A percentile compares a stretch with the other conserved stretches of the same genome.
These are phyloP conservation scores for Oncorhynchus kisutch DNA, from an alignment of 2,113 vertebrate genomes.

Conservation along the genomic window DNA sequence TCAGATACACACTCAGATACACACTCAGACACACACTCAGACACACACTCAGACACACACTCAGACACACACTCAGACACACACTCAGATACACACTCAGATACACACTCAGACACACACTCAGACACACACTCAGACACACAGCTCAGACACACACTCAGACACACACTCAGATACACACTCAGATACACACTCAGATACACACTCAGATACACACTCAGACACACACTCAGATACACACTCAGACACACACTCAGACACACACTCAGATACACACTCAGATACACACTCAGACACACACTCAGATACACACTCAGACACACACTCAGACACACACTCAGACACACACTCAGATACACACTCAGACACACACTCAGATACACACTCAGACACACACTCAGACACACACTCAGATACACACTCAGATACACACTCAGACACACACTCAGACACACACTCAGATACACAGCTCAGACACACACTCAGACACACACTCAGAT, in stretches of 20 bases:
- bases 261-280: conserved; percentile 8
- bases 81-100: conserved; percentile 7
- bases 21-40: conserved; percentile 4
- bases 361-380: conserved; percentile 1
- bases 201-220: conserved; percentile 9
- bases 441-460: conserved; percentile 6
- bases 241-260: conserved; percentile 4
- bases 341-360: conserved; percentile 7
- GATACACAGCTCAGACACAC: no score
- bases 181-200: no score
- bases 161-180: conserved; percentile 4
- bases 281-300: conserved; percentile 5
- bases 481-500: background rate
- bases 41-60: conserved; percentile 6
- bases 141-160: conserved; percentile 7
- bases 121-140: conserved; percentile 4
- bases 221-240: conserved; percentile 3
- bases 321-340: conserved; percentile 6
- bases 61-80: conserved; percentile 3
- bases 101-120: no score
- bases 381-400: conserved; percentile 8
- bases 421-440: conserved; percentile 5
- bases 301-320: conserved; percentile 5
- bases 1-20: no score
- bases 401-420: no score